A percentile compares a stretch with the other conserved stretches of the same genome.
Evolutionary conservation across 2,113 vertebrate species (phyloP).

Genomic region (Bambusicola thoracicus): DNA sequence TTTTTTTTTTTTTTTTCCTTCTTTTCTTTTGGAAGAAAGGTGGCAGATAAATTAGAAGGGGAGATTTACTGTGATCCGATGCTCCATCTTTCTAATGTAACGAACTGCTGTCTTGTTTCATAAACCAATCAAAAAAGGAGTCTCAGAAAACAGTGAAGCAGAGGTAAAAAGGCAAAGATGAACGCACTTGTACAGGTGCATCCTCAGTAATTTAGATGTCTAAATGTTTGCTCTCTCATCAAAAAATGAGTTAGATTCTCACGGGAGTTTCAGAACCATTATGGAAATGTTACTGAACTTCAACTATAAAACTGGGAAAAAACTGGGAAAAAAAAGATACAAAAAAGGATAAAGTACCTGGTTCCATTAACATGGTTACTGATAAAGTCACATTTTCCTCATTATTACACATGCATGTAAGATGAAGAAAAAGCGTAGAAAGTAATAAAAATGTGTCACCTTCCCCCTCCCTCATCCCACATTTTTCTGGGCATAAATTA

Average conservation of each 20-base stretch:
- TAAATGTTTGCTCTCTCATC: slow-evolving; percentile 33
- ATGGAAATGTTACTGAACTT: slow-evolving; percentile 68
- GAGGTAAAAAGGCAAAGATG: slow-evolving; percentile 30
- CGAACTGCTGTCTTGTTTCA: background rate
- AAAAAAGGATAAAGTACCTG: slow-evolving; percentile 75
- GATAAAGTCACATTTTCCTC: slow-evolving; percentile 79
- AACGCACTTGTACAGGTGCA: slow-evolving; percentile 16
- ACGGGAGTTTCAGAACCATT: slow-evolving; percentile 60
- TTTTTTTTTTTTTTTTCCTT: background rate
- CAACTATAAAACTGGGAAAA: slow-evolving; percentile 76
- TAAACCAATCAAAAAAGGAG: slow-evolving; percentile 2
- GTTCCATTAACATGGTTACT: slow-evolving; percentile 80
- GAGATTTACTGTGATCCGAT: background rate
- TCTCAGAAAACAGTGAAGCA: slow-evolving; percentile 25
- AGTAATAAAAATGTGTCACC: slow-evolving; percentile 78
- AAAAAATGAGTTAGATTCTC: slow-evolving; percentile 31
- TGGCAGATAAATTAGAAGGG: background rate
- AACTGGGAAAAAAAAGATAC: slow-evolving; percentile 74
- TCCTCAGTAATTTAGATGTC: slow-evolving; percentile 29
- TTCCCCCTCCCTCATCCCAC: slow-evolving; percentile 68
- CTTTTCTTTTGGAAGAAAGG: background rate
- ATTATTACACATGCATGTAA: slow-evolving; percentile 80
- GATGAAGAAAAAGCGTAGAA: slow-evolving; percentile 80
- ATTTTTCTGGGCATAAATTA: slow-evolving; percentile 76
- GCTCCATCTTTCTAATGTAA: background rate